phyloP scores from a whole-genome alignment of 2,113 vertebrate genomes.

The Sapajus apella region DNA sequence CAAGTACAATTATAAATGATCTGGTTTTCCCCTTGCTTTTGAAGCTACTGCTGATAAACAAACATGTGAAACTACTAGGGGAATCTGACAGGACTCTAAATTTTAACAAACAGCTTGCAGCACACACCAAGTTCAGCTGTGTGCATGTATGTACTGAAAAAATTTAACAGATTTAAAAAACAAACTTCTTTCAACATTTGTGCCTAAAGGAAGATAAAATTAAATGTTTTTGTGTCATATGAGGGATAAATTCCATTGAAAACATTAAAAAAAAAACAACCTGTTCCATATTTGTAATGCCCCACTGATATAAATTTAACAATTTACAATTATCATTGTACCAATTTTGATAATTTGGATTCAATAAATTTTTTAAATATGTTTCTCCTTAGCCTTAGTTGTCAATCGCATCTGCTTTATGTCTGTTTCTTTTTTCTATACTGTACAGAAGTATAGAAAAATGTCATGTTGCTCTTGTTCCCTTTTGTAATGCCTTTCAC shows the following conservation, averaged over 20 bases:
- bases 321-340: background rate
- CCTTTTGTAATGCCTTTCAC: conserved; percentile 46
- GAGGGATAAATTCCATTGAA: background rate
- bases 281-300: conserved; percentile 26
- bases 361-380: background rate
- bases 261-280: background rate
- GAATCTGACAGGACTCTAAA: conserved; percentile 35
- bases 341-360: background rate
- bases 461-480: background rate
- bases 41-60: background rate
- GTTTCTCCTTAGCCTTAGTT: background rate
- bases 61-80: conserved; percentile 26
- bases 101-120: background rate
- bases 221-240: conserved; percentile 43
- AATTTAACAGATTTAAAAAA: conserved; percentile 1
- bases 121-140: background rate
- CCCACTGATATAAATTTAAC: background rate
- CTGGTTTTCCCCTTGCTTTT: conserved; percentile 16
- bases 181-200: conserved; percentile 38
- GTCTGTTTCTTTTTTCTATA: background rate
- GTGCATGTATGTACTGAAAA: background rate
- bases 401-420: background rate
- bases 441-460: too few relatives aligned
- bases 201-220: background rate
- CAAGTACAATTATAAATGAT: conserved; percentile 31